Base-by-base conservation (phyloP, 1,140 invertebrate species). In the Diorhabda sublineata region DNA sequence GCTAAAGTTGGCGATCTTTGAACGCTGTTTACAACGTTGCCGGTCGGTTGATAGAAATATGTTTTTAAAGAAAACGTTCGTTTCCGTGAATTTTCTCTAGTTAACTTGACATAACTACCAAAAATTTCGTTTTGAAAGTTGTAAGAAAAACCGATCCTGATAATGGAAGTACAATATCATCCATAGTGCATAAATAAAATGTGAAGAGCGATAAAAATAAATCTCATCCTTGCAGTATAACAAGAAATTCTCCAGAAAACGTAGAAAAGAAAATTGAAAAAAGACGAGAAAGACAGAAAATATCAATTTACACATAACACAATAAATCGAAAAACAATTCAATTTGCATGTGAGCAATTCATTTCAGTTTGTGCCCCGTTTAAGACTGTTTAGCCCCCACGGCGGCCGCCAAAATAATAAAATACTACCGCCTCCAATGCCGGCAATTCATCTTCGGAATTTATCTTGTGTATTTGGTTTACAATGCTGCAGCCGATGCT, bases 291-390 rank as follows among this genome's bases (percentile, higher is more conserved):
- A 64, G 42, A 56, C 44, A 47, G 45, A 64, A 42, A 47, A 64
- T 64, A 64, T 64, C 63, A 64, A 56, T 64, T 64, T 45, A 64
- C 63, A 64, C 63, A 64, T 52, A 57, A 64, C 44, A 64, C 63
- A 26, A 64, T 64, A 64, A 64, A 64, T 64, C 63, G 63, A 64
- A 64, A 64, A 64, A 64, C 63, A 64, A 64, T 64, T 64, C 63
- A 47, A 64, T 64, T 64, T 64, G 47, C 63, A 64, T 64, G 63
- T 47, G 63, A 64, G 47, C 63, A 26, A 64, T 64, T 64, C 63
- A 64, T 64, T 64, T 64, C 63, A 64, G 63, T 64, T 64, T 64
- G 63, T 64, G 63, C 63, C 63, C 11, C 42, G 63, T 57, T 64
- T 57, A 64, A 64, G 63, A 64, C 45, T 47, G 63, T 41, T 64